These are phyloP conservation scores for Papilio aristodemus DNA, from an alignment of 1,140 invertebrate genomes.

Conservation along the genomic window DNA sequence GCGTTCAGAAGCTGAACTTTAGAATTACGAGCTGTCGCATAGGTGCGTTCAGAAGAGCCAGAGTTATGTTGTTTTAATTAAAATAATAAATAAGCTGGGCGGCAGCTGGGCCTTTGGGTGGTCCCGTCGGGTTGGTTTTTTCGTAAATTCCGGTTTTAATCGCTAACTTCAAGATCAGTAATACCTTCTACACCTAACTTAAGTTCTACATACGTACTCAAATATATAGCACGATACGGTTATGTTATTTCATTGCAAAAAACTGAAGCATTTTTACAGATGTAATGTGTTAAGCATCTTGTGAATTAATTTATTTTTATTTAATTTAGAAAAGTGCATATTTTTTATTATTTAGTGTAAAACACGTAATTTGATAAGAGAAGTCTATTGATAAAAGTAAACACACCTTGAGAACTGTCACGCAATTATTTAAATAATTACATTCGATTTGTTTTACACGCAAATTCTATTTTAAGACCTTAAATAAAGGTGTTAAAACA, in stretches of 20 bases:
- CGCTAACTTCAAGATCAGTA: conserved; percentile 53
- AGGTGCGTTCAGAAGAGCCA: conserved; percentile 52
- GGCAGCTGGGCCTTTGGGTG: conserved; percentile 56
- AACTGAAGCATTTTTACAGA: background rate
- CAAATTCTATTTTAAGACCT: background rate
- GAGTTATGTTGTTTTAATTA: conserved; percentile 76
- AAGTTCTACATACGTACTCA: conserved; percentile 17
- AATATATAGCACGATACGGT: conserved; percentile 12
- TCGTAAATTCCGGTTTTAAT: conserved; percentile 59
- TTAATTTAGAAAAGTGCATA: too few relatives aligned
- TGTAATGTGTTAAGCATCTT: background rate
- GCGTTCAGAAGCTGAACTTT: conserved; percentile 58
- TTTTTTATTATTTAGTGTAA: too few relatives aligned
- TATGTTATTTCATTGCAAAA: background rate
- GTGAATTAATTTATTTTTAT: too few relatives aligned
- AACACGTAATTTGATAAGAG: too few relatives aligned
- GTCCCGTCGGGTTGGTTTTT: conserved; percentile 55
- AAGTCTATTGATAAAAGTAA: too few relatives aligned
- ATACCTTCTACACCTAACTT: conserved; percentile 37
- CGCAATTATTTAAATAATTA: background rate
- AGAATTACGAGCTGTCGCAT: conserved; percentile 67
- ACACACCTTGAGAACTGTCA: too few relatives aligned
- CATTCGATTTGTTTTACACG: conserved; percentile 11
- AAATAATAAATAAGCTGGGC: conserved; percentile 66
- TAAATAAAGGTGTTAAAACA: background rate